phyloP scores from a whole-genome alignment of 2,888 invertebrate genomes.

The Hyposoter dolosus region DNA sequence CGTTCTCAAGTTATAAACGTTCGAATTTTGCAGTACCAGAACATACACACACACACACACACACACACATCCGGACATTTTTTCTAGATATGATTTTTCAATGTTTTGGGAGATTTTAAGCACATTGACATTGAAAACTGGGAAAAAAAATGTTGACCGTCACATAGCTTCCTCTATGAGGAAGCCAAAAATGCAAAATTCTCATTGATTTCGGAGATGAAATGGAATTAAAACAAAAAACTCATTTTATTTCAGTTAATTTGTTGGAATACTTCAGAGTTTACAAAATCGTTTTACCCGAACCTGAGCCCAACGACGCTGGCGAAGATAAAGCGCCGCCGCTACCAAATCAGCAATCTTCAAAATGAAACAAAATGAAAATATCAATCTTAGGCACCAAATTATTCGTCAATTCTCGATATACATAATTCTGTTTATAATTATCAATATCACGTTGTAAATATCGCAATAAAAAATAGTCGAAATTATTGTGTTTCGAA shows the following conservation, averaged over 20 bases:
- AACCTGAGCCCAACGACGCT: neutral
- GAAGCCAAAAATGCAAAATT: neutral
- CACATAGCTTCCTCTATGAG: too few species aligned
- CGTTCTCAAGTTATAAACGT: too few species aligned
- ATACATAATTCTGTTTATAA: constrained; percentile 4
- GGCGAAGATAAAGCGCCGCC: neutral
- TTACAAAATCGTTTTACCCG: constrained; percentile 84
- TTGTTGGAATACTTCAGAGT: constrained; percentile 89
- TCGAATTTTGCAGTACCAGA: too few species aligned
- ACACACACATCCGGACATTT: too few species aligned
- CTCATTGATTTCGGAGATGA: neutral
- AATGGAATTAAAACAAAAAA: constrained; percentile 14
- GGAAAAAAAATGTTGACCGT: too few species aligned
- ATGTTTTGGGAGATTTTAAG: too few species aligned
- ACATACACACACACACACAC: too few species aligned
- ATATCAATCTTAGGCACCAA: neutral
- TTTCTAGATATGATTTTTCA: too few species aligned
- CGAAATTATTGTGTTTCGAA: constrained; percentile 20
- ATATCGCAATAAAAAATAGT: constrained; percentile 59
- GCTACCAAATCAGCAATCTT: too few species aligned
- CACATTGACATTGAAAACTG: too few species aligned
- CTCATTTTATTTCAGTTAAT: constrained; percentile 78
- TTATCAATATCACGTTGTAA: constrained; percentile 41
- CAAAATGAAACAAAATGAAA: neutral
- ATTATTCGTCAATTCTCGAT: neutral